Evolutionary conservation across 2,113 vertebrate species (phyloP).

Genomic region (Strigops habroptila): DNA sequence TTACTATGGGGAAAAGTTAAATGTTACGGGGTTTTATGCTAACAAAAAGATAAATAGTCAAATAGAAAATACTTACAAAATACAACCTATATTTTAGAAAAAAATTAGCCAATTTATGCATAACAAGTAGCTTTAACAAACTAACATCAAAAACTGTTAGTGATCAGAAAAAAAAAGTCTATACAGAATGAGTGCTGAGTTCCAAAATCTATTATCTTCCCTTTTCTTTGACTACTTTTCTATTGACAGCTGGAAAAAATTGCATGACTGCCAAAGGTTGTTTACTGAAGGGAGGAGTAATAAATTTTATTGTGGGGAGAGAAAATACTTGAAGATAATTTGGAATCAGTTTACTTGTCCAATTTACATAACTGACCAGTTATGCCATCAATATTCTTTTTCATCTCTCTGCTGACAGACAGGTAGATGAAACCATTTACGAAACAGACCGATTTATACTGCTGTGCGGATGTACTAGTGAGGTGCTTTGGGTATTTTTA

Average conservation of each 20-base stretch:
- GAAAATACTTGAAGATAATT: constrained; percentile 11
- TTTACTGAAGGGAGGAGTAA: not conserved
- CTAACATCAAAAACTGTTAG: not conserved
- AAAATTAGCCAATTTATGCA: not conserved
- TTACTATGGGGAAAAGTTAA: not conserved
- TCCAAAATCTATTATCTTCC: not conserved
- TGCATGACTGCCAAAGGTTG: not conserved
- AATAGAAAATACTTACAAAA: not conserved
- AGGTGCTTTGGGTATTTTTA: not conserved
- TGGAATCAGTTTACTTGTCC: not conserved
- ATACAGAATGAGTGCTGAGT: not conserved
- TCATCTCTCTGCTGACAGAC: not conserved
- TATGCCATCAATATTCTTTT: constrained; percentile 29
- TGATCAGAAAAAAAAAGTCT: not conserved
- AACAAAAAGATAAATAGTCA: not conserved
- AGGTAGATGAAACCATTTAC: constrained; percentile 24
- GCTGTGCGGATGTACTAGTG: not conserved
- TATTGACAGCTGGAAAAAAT: not conserved
- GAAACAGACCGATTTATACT: not conserved
- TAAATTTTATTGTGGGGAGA: not conserved
- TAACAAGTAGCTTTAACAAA: not conserved
- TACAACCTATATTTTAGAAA: not conserved
- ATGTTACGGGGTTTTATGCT: not conserved
- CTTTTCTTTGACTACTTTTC: not conserved
- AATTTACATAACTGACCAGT: constrained; percentile 12